A percentile compares a stretch with the other conserved stretches of the same genome.
Conservation (phyloP, 1,140 invertebrate species). For the Aphaenogaster rudis region DNA sequence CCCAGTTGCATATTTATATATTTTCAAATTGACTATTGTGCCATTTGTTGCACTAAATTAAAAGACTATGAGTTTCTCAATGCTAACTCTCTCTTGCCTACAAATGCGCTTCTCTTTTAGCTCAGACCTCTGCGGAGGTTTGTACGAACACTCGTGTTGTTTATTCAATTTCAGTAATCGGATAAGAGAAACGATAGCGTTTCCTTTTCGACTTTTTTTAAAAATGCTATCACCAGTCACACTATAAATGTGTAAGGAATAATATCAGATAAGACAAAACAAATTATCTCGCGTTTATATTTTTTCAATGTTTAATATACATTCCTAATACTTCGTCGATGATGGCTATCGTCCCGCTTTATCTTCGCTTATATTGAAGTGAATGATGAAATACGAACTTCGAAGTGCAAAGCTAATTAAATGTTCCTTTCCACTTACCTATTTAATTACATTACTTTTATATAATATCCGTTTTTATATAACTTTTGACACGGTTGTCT, state of each 20-base stretch:
- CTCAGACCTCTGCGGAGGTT: no score
- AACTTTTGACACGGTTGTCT: background rate
- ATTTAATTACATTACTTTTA: slow-evolving; percentile 23
- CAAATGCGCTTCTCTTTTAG: no score
- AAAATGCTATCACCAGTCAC: slow-evolving; percentile 1
- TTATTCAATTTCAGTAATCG: slow-evolving; percentile 32
- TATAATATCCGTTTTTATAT: background rate
- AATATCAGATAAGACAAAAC: slow-evolving; percentile 37
- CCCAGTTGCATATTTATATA: no score
- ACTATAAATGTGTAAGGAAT: slow-evolving; percentile 15
- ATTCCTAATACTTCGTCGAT: slow-evolving; percentile 1
- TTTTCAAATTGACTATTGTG: no score
- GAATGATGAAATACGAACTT: slow-evolving; percentile 13
- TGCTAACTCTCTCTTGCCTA: no score
- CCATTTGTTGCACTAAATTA: no score
- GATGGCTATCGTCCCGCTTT: background rate
- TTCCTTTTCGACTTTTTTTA: slow-evolving; percentile 8
- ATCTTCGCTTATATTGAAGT: background rate
- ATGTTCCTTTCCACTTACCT: slow-evolving; percentile 10
- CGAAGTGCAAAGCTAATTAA: slow-evolving; percentile 19
- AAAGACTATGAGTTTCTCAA: no score
- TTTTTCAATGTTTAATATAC: slow-evolving; percentile 31
- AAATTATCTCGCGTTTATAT: slow-evolving; percentile 3
- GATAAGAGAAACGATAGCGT: slow-evolving; percentile 58
- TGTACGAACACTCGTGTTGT: background rate